Evolutionary conservation across 2,888 invertebrate species (phyloP), one percentile per base, ranked within the genome.

Genomic region (Eupithecia pulchellata): DNA sequence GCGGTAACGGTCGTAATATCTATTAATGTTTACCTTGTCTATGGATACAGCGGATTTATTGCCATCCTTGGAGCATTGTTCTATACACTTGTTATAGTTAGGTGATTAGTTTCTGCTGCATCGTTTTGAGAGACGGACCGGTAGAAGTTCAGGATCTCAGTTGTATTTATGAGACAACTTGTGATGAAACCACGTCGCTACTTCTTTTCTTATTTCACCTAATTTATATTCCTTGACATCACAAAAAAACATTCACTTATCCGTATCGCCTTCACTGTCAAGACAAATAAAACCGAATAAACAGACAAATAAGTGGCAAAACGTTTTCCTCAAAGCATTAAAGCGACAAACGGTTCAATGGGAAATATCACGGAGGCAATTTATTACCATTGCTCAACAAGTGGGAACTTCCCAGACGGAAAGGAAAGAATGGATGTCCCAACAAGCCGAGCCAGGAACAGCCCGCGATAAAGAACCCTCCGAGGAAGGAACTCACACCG

Each of bases 331-430:
- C 86, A 77, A 81, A 90, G 90, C 92, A 91, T 91, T 89, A 91
- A 93, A 91, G 90, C 94, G 94, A 92, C 94, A 93, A 94, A 92
- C 90, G 82, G 88, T 85, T 90, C 94, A 94, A 93, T 93, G 91
- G 91, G 91, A 93, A 61, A 92, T 91, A 92, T 92, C 91, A 92
- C 89, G 91, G 89, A 89, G 90, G 92, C 92, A 92, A 93, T 94
- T 93, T 94, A 93, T 93, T 93, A 93, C 92, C 89, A 93, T 90
- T 92, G 94, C 89, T 93, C 94, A 94, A 94, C 94, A 94, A 94
- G 94, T 94, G 88, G 93, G 69, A 68, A 69, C 89, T 86, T 75
- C 74, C 74, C 87, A 85, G 86, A 86, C 88, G 87, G 87, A 86
- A 87, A 86, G 86, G 88, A 91, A 91, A 90, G 91, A 91, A 91